A percentile compares a stretch with the other conserved stretches of the same genome.
phyloP scores from a whole-genome alignment of 2,888 invertebrate species.

The Drosophila phalerata region DNA sequence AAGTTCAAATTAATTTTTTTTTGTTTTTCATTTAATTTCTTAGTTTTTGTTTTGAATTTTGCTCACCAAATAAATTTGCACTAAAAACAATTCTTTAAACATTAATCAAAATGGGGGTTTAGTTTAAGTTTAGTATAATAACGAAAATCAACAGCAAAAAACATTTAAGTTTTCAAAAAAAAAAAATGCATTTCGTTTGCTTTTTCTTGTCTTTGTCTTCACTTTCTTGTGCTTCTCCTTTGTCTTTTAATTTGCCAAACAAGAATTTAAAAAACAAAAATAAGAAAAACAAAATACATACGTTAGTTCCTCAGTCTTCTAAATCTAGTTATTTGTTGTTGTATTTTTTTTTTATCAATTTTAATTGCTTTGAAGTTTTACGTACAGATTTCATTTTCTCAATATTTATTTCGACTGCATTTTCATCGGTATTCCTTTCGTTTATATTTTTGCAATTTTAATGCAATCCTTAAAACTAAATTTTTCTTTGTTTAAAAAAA shows the following conservation, averaged over 20 bases:
- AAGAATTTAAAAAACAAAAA: slow-evolving; percentile 27
- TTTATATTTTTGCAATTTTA: slow-evolving; percentile 32
- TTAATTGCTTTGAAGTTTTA: slow-evolving; percentile 77
- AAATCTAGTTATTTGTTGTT: slow-evolving; percentile 73
- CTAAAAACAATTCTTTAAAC: slow-evolving; percentile 77
- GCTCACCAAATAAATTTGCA: slow-evolving; percentile 68
- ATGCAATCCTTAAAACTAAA: slow-evolving; percentile 49
- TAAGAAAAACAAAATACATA: slow-evolving; percentile 52
- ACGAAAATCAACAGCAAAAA: slow-evolving; percentile 80
- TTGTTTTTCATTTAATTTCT: slow-evolving; percentile 22
- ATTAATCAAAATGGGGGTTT: slow-evolving; percentile 67
- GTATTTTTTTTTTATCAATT: slow-evolving; percentile 43
- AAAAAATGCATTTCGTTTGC: slow-evolving; percentile 43
- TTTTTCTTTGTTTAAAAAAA: slow-evolving; percentile 66
- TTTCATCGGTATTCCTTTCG: slow-evolving; percentile 14
- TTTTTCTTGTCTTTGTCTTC: slow-evolving; percentile 9
- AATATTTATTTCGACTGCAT: slow-evolving; percentile 18
- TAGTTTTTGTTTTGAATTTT: slow-evolving; percentile 54
- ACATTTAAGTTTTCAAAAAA: slow-evolving; percentile 59
- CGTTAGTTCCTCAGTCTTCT: slow-evolving; percentile 75
- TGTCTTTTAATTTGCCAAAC: slow-evolving; percentile 28
- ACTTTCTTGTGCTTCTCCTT: slow-evolving; percentile 23
- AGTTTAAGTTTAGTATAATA: slow-evolving; percentile 43
- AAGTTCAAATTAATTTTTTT: slow-evolving; percentile 50
- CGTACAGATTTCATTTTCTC: slow-evolving; percentile 68